Base-by-base conservation (phyloP, 2,797 vertebrate genomes). In the Falco novaeseelandiae region DNA sequence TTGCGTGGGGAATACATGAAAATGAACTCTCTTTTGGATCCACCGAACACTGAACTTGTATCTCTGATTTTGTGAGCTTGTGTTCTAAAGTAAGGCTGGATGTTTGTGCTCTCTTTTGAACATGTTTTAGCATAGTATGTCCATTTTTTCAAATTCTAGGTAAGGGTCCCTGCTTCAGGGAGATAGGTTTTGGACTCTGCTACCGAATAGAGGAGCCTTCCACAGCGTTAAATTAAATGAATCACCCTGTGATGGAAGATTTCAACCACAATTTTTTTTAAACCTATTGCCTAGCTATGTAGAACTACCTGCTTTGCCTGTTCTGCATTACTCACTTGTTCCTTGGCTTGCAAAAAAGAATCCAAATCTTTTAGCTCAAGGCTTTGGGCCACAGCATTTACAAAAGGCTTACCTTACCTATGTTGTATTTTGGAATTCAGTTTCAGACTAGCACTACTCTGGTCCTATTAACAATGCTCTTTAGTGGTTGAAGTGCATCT, bases 71-170 rank as follows among this genome's bases (percentile, higher is more conserved):
- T 30, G 32, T 70, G 36, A 87, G 29, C 29, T 55, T 40, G 26
- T 74, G 40, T 44, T 73, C 57, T 51, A 44, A 74, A 70, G 25
- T 10, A 69, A 54, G 44, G 27, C 32, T 40, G 55, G 32, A 83
- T 9, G 10, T 59, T 44, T 61, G 17, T 71, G 40, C 13, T 71
- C 38, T 72, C 72, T 70, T 70, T 16, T 23, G 27, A 81, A 54
- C 0, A 3, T 17, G 1, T 90, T 57, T 88, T 51, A 77, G 51
- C 0, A 1, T 8, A 1, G 0, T 46, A 63, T 12, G 23, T 8
- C 8, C 7, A 2, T 36, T 52, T 44, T 86, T 67, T 30, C 48
- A 51, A 77, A 51, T 18, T 81, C 12, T 38, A 67, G 26, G 25
- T 34, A 65, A 80, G 14, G 17, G 19, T 36, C 16, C 18, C 10